A percentile compares a stretch with the other conserved stretches of the same genome.
phyloP scores from a whole-genome alignment of 2,888 invertebrate genomes.

The Sphinx pinastri region DNA sequence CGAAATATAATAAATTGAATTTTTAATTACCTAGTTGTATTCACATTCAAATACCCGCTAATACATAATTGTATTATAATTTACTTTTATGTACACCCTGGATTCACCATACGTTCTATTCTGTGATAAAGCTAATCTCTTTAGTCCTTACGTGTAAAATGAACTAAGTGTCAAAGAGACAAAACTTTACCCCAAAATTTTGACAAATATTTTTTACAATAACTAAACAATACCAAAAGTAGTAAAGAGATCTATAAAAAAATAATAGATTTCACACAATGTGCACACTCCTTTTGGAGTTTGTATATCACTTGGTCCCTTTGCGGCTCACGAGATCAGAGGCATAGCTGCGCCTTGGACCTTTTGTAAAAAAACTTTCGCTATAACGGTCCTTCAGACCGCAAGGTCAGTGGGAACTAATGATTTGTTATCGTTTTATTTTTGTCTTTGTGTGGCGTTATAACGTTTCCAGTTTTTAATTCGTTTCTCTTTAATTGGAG shows the following conservation, averaged over 20 bases:
- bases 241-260: background rate
- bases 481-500: constrained; percentile 34
- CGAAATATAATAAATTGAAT: too few relatives aligned
- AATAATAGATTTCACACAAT: constrained; percentile 35
- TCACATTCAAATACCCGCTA: too few relatives aligned
- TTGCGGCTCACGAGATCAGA: constrained; percentile 77
- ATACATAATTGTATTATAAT: too few relatives aligned
- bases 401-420: constrained; percentile 73
- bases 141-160: too few relatives aligned
- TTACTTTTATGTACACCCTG: too few relatives aligned
- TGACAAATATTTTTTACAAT: background rate
- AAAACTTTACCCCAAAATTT: too few relatives aligned
- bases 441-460: constrained; percentile 28
- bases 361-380: constrained; percentile 61
- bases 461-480: constrained; percentile 29
- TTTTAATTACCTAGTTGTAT: too few relatives aligned
- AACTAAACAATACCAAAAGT: background rate
- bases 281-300: constrained; percentile 48
- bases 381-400: constrained; percentile 63
- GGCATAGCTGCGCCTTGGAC: constrained; percentile 72
- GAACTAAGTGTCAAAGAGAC: too few relatives aligned
- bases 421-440: constrained; percentile 62
- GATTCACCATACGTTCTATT: too few relatives aligned
- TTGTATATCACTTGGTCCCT: constrained; percentile 69
- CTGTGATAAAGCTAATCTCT: too few relatives aligned